A percentile compares a stretch with the other conserved stretches of the same genome.
These are phyloP conservation scores for Ciconia nigra DNA, from an alignment of 2,797 vertebrate genomes.

Conservation along the genomic window DNA sequence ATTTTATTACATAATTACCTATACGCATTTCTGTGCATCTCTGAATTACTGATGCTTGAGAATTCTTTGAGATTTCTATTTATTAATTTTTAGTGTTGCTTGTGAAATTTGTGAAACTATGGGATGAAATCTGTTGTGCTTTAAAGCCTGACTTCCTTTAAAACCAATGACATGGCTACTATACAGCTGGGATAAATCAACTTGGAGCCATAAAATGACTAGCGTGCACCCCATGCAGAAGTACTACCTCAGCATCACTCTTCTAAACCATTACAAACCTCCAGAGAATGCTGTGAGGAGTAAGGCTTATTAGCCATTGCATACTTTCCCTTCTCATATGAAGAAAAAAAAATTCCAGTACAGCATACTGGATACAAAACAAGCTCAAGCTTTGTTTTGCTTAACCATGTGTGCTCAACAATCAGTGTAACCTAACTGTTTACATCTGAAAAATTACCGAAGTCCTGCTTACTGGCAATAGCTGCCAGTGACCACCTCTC, in stretches of 20 bases:
- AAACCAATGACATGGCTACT: background rate
- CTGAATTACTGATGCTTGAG: background rate
- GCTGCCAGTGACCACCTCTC: background rate
- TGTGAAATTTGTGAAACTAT: background rate
- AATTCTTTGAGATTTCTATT: background rate
- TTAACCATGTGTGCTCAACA: background rate
- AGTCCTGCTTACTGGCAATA: background rate
- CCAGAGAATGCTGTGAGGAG: background rate
- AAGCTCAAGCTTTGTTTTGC: background rate
- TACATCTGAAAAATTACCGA: background rate
- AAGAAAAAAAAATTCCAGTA: background rate
- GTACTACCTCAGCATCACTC: background rate
- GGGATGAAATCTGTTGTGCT: background rate
- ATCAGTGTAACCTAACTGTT: background rate
- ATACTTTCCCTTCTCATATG: background rate
- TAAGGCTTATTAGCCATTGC: background rate
- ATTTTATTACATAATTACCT: background rate
- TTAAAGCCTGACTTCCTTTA: background rate
- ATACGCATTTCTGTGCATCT: background rate
- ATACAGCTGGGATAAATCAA: background rate
- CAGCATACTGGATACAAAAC: background rate
- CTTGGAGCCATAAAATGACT: background rate
- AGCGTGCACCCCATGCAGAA: background rate
- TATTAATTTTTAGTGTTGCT: background rate
- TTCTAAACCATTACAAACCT: background rate